Percentiles rank a stretch among this genome's conserved stretches.
Conservation (phyloP, 2,888 invertebrate species). For the Cataglyphis cursor region DNA sequence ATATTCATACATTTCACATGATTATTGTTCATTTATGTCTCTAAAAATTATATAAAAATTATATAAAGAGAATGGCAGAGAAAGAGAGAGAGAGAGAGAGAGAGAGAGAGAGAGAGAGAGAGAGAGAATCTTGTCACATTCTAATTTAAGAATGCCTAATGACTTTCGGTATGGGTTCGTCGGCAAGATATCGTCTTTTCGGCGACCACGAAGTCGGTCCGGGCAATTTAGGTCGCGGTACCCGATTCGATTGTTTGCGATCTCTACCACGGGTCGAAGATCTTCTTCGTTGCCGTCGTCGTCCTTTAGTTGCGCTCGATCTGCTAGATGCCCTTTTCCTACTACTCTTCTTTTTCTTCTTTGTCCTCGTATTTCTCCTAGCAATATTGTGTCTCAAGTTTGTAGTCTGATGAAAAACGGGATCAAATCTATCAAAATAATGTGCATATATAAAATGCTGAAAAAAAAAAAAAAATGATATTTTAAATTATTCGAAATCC, state of each 20-base stretch:
- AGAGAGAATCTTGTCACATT: background rate
- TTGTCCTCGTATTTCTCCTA: background rate
- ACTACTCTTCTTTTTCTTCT: slow-evolving; percentile 9
- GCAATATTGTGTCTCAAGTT: background rate
- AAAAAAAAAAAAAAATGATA: background rate
- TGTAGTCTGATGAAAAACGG: slow-evolving; percentile 28
- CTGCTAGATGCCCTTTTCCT: slow-evolving; percentile 20
- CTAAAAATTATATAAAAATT: background rate
- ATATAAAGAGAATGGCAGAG: background rate
- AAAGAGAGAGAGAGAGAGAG: too few species aligned
- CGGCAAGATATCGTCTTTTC: slow-evolving; percentile 73
- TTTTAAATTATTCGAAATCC: background rate
- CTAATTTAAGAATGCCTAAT: slow-evolving; percentile 69
- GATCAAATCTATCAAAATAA: slow-evolving; percentile 61
- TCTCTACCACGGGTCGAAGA: slow-evolving; percentile 16
- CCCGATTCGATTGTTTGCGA: slow-evolving; percentile 35
- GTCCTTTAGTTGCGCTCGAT: slow-evolving; percentile 21
- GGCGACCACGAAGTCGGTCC: slow-evolving; percentile 76
- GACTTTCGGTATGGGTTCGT: slow-evolving; percentile 79
- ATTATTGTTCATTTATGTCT: background rate
- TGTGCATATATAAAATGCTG: background rate
- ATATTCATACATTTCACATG: background rate
- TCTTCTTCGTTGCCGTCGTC: slow-evolving; percentile 17
- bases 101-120: too few species aligned
- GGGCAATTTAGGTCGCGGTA: slow-evolving; percentile 74